Percentiles rank a stretch among this genome's conserved stretches.
These are phyloP conservation scores for Drosophila helvetica DNA, from an alignment of 2,888 invertebrate genomes.

Conservation along the genomic window DNA sequence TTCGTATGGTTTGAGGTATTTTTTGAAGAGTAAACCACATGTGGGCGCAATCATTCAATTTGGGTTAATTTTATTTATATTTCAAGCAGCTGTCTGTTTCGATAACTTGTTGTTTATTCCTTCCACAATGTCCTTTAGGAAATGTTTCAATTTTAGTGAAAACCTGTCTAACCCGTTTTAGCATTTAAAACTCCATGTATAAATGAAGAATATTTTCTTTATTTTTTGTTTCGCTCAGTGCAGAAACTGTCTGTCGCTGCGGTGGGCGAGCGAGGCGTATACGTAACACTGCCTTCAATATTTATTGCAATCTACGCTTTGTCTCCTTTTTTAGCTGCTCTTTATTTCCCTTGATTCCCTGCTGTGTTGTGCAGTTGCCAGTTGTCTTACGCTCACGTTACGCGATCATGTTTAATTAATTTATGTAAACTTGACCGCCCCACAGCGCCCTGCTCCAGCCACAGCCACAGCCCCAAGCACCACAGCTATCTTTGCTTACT, in stretches of 20 bases:
- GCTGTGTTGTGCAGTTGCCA: constrained; percentile 18
- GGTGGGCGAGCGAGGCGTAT: constrained; percentile 45
- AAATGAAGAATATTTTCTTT: too few relatives aligned
- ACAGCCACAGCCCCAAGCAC: too few relatives aligned
- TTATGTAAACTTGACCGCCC: constrained; percentile 61
- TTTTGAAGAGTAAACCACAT: background rate
- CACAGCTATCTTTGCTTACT: constrained; percentile 2
- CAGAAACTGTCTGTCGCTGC: background rate
- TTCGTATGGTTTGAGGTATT: background rate
- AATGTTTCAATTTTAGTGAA: too few relatives aligned
- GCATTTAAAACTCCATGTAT: too few relatives aligned
- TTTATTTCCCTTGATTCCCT: constrained; percentile 26
- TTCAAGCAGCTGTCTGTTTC: too few relatives aligned
- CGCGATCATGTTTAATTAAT: constrained; percentile 68
- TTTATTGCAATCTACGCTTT: constrained; percentile 20
- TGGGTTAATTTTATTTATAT: background rate
- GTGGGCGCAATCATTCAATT: background rate
- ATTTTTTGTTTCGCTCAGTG: background rate
- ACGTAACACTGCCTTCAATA: constrained; percentile 47
- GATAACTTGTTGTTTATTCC: too few relatives aligned
- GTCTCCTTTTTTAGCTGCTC: constrained; percentile 15
- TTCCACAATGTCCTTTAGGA: too few relatives aligned
- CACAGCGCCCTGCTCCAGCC: too few relatives aligned
- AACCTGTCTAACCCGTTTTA: too few relatives aligned
- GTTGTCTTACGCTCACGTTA: constrained; percentile 57